Percentiles rank a stretch among this genome's conserved stretches.
Evolutionary conservation across 1,140 invertebrate genomes (phyloP).

Genomic region (Pachypsylla venusta): DNA sequence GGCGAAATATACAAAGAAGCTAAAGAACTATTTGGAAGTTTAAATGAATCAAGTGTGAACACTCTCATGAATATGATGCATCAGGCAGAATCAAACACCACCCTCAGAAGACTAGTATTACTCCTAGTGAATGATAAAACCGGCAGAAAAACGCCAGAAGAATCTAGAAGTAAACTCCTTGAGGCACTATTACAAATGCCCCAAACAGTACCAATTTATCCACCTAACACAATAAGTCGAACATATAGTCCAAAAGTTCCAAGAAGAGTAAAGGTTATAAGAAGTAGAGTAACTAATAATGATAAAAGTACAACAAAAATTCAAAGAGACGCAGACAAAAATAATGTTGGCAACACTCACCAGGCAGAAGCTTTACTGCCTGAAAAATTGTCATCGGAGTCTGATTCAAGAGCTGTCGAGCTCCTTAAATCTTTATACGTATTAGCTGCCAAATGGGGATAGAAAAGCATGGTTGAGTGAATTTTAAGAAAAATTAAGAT

Average conservation of each 20-base stretch:
- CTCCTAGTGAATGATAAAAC: conserved; percentile 50
- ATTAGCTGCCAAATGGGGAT: conserved; percentile 61
- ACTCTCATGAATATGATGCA: conserved; percentile 63
- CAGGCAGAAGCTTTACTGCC: conserved; percentile 11
- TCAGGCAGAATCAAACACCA: conserved; percentile 56
- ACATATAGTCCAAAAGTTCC: not conserved
- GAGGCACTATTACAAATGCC: conserved; percentile 47
- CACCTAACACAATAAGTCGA: conserved; percentile 29
- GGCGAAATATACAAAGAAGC: conserved; percentile 28
- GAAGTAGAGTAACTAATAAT: not conserved
- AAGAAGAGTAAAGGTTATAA: not conserved
- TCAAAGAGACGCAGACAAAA: conserved; percentile 24
- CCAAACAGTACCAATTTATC: conserved; percentile 19
- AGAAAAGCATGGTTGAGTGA: too few relatives aligned
- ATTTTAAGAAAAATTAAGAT: too few relatives aligned
- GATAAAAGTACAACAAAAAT: not conserved
- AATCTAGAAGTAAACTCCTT: conserved; percentile 42
- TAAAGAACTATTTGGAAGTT: conserved; percentile 52
- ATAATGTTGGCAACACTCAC: conserved; percentile 25
- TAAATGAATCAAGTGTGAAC: conserved; percentile 55
- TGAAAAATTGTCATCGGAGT: conserved; percentile 24
- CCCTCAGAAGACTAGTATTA: conserved; percentile 50
- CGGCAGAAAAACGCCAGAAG: conserved; percentile 43
- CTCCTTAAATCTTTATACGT: conserved; percentile 64
- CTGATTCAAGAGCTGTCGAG: conserved; percentile 60